Evolutionary conservation across 2,888 invertebrate species (phyloP).

Genomic region (Meiosimyza decipiens): DNA sequence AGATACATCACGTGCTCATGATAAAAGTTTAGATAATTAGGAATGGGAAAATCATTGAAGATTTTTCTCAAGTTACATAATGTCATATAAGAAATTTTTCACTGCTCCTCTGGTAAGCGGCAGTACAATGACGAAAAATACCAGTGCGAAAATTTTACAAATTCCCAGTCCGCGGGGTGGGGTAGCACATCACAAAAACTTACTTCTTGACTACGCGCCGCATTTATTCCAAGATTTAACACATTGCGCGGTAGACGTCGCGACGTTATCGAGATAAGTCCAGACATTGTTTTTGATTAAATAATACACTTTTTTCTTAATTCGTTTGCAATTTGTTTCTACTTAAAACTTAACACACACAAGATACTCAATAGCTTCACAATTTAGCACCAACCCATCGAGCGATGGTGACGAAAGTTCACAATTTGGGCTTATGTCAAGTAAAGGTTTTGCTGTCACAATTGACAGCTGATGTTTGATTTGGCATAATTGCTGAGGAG

Average conservation of each 20-base stretch:
- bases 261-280: conserved; percentile 68
- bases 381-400: conserved; percentile 12
- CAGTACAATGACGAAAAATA: no score
- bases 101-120: neutral
- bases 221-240: conserved; percentile 56
- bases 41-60: neutral
- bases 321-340: conserved; percentile 25
- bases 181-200: conserved; percentile 40
- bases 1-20: conserved; percentile 14
- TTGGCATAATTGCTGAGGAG: no score
- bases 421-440: no score
- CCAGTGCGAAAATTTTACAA: no score
- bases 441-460: no score
- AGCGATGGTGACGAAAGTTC: conserved; percentile 2
- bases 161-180: no score
- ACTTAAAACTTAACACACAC: conserved; percentile 17
- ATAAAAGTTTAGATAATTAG: neutral
- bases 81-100: conserved; percentile 16
- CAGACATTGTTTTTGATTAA: conserved; percentile 62
- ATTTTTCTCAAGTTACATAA: conserved; percentile 32
- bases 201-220: conserved; percentile 59
- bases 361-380: conserved; percentile 22
- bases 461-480: no score
- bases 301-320: conserved; percentile 8
- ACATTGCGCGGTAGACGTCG: conserved; percentile 67